A percentile compares a stretch with the other conserved stretches of the same genome.
Conservation (phyloP, 2,888 invertebrate species). For the Neocrepidodera transversa region DNA sequence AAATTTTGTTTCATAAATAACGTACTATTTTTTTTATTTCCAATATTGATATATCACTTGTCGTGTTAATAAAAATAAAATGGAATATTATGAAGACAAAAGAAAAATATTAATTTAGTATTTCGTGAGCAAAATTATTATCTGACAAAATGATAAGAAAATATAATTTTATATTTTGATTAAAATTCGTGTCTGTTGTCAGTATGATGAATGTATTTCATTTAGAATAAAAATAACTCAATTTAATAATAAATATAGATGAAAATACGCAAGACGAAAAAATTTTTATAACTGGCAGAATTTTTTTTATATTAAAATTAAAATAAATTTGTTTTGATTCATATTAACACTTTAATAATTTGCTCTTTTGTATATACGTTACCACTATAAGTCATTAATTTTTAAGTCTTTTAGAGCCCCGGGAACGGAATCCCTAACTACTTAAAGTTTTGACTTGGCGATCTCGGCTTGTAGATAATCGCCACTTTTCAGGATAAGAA, state of each 20-base stretch:
- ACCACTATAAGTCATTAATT: neutral
- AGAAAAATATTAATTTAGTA: conserved; percentile 10
- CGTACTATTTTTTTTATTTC: too few species aligned
- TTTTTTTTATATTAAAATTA: neutral
- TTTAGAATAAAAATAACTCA: too few species aligned
- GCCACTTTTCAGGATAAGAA: conserved; percentile 36
- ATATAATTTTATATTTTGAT: neutral
- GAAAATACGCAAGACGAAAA: neutral
- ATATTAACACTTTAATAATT: neutral
- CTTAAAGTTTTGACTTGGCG: conserved; percentile 17
- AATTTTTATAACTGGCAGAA: neutral
- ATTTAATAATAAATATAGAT: neutral
- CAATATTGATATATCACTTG: conserved; percentile 1
- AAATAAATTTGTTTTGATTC: neutral
- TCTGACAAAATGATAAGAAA: neutral
- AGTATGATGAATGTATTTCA: too few species aligned
- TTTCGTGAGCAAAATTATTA: conserved; percentile 12
- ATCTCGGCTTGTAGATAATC: conserved; percentile 25
- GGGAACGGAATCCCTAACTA: neutral
- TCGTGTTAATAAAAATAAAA: conserved; percentile 1
- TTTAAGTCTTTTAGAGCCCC: neutral
- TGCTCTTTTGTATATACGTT: neutral
- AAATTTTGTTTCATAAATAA: too few species aligned
- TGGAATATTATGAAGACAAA: neutral
- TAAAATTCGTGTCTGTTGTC: neutral